Base-by-base conservation (phyloP, 2,888 invertebrate genomes). In the Acleris literana region DNA sequence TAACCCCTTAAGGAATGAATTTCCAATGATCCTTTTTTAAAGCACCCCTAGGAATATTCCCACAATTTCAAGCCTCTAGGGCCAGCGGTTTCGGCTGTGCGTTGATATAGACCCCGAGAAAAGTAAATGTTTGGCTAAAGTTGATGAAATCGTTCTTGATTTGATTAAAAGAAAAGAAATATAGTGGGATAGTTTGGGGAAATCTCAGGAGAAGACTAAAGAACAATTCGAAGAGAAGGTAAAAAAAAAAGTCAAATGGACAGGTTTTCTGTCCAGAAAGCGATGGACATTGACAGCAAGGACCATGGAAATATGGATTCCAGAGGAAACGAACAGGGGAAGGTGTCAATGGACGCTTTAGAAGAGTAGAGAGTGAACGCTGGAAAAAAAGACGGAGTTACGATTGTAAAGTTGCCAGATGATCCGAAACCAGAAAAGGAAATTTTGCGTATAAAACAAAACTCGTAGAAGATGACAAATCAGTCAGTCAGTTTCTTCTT, bases 91-190 rank as follows among this genome's bases (percentile, higher is more conserved):
- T 22, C 3, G 3, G 22, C 3, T 22, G 22, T 22, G 22, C 22
- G 22, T 22, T 22, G 84, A 93, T 9, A 94, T 97, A 1, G 87
- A 95, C 74, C 94, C 94, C 62, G 87, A 90, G 18, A 89, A 91
- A 72, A 96, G 96, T 77, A 93, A 92, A 72, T 96, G 96, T 74
- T 93, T 94, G 3, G 84, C 96, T 39, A 93, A 94, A 51, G 93
- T 95, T 55, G 93, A 93, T 33, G 87, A 94, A 59, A 94, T 96
- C 20, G 81, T 95, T 17, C 94, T 97, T 77, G 95, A 95, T 80
- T 88, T 97, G 64, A 83, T 87, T 49, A 97, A 97, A 86, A 79
- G 77, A 39, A 92, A 93, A 44, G 81, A 87, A 25, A 79, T 78
- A 20, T 74, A 88, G 62, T 96, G 96, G 96, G 90, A 93, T 17